These are phyloP conservation scores for Camelus bactrianus DNA, from an alignment of 2,113 vertebrate genomes.

Conservation along the genomic window DNA sequence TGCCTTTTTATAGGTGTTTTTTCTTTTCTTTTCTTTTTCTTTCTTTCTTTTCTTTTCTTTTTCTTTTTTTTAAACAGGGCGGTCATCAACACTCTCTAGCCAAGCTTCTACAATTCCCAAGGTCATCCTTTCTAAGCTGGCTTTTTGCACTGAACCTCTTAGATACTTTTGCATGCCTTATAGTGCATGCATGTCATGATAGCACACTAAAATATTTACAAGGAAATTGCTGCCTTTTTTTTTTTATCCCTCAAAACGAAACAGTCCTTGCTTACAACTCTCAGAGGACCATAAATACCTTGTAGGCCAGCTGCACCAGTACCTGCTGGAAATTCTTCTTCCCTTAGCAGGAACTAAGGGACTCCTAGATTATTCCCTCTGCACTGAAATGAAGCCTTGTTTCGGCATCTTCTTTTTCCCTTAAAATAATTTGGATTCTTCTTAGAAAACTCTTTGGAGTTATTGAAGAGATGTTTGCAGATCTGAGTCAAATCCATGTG, in stretches of 20 bases:
- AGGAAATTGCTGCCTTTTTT: constrained; percentile 61
- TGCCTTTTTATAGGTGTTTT: neutral
- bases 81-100: neutral
- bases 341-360: constrained; percentile 56
- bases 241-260: constrained; percentile 20
- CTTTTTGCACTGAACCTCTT: constrained; percentile 47
- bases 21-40: neutral
- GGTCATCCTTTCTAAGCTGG: constrained; percentile 41
- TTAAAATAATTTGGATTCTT: constrained; percentile 30
- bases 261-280: constrained; percentile 66
- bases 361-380: constrained; percentile 64
- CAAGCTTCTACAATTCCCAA: constrained; percentile 41
- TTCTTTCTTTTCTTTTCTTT: neutral
- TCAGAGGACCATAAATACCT: constrained; percentile 62
- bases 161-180: constrained; percentile 59
- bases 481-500: neutral
- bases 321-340: constrained; percentile 62
- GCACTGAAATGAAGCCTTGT: neutral
- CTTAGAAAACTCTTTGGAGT: constrained; percentile 28
- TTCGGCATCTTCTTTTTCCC: neutral
- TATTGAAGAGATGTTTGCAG: neutral
- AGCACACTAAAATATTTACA: constrained; percentile 80
- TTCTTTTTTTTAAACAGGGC: neutral
- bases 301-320: constrained; percentile 50
- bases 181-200: constrained; percentile 72